Evolutionary conservation across 2,888 invertebrate species (phyloP).

Genomic region (Tortricodes alternella): DNA sequence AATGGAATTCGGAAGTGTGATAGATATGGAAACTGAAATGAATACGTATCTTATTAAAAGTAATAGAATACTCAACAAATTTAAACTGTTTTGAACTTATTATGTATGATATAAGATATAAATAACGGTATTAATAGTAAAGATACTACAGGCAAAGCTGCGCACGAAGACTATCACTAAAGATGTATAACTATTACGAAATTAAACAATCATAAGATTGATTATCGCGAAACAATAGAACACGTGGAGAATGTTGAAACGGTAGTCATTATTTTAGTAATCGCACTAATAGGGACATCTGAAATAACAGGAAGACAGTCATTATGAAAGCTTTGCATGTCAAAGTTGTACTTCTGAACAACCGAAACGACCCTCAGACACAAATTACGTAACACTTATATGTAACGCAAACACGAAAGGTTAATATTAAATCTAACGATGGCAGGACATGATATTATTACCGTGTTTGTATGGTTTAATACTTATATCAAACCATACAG

Average conservation of each 20-base stretch:
- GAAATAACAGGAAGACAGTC: slow-evolving; percentile 59
- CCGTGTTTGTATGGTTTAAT: background rate
- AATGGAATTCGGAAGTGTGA: slow-evolving; percentile 10
- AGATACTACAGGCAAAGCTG: background rate
- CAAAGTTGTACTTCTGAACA: slow-evolving; percentile 47
- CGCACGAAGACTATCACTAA: too few species aligned
- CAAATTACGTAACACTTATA: slow-evolving; percentile 35
- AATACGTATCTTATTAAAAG: too few species aligned
- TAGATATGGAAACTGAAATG: slow-evolving; percentile 35
- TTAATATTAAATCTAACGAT: slow-evolving; percentile 20
- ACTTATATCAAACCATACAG: too few species aligned
- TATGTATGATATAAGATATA: background rate
- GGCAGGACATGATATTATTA: slow-evolving; percentile 1
- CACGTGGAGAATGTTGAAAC: slow-evolving; percentile 51
- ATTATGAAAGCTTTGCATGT: slow-evolving; percentile 59
- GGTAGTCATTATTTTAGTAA: slow-evolving; percentile 50
- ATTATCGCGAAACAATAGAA: slow-evolving; percentile 53
- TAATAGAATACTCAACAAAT: too few species aligned
- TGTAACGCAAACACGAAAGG: slow-evolving; percentile 26
- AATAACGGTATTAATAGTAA: background rate
- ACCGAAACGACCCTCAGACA: slow-evolving; percentile 39
- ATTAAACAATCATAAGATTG: slow-evolving; percentile 39
- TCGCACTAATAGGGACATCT: slow-evolving; percentile 52
- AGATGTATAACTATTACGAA: slow-evolving; percentile 45
- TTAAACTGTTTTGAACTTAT: background rate